Evolutionary conservation across 2,797 vertebrate species (phyloP).

Genomic region (Acropternis orthonyx): DNA sequence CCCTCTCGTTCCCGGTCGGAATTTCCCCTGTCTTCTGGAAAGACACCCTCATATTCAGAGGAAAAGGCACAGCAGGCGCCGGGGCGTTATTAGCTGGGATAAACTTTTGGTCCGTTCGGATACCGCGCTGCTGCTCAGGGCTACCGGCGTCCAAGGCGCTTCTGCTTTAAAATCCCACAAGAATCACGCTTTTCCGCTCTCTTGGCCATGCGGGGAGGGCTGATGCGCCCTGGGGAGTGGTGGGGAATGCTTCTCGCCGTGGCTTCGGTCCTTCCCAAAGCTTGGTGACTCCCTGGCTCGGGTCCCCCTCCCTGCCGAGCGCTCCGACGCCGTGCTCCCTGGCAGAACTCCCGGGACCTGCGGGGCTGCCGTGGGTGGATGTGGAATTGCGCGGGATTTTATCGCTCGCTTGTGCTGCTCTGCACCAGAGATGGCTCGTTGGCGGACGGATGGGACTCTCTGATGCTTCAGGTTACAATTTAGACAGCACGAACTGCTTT

Average conservation of each 20-base stretch:
- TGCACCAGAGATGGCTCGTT: accelerated
- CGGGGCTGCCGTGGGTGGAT: accelerated
- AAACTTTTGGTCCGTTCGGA: background rate
- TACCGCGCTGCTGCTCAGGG: accelerated
- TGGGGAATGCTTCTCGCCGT: accelerated
- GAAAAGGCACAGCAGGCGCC: too few relatives aligned
- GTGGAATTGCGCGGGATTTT: accelerated
- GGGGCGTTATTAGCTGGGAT: accelerated
- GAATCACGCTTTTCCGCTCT: background rate
- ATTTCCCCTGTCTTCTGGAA: background rate
- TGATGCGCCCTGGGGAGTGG: background rate
- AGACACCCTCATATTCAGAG: accelerated
- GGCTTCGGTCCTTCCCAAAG: too few relatives aligned
- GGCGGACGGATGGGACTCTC: background rate
- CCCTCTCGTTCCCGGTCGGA: accelerated
- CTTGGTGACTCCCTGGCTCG: accelerated
- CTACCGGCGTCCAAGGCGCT: too few relatives aligned
- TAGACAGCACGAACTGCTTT: background rate
- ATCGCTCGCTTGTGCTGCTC: accelerated
- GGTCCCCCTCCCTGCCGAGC: accelerated
- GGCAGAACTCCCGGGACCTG: background rate
- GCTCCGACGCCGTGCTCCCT: accelerated
- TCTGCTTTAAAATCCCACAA: background rate
- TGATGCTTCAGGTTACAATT: background rate
- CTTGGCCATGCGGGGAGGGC: accelerated